Conservation (phyloP, 64 coral and sea anemone species). For the Platygyra sinensis region DNA sequence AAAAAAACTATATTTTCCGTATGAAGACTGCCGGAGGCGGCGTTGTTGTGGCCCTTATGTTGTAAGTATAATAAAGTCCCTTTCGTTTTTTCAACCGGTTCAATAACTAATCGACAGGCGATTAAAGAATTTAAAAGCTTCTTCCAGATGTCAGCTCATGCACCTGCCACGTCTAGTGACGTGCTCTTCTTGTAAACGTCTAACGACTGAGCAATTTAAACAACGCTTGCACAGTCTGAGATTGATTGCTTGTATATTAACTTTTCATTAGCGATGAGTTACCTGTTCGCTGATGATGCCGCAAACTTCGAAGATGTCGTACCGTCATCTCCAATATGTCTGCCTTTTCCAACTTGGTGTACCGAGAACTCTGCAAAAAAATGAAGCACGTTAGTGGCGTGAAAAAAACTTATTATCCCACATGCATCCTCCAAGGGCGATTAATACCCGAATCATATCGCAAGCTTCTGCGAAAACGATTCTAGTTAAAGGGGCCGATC, state of each 20-base stretch:
- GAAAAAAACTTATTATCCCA: too few relatives aligned
- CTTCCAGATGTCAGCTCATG: background rate
- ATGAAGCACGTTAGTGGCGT: background rate
- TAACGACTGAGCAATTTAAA: background rate
- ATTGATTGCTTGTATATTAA: slow-evolving; percentile 8
- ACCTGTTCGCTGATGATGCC: slow-evolving; percentile 47
- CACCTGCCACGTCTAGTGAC: slow-evolving; percentile 20
- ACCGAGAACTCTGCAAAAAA: slow-evolving; percentile 75
- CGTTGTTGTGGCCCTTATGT: background rate
- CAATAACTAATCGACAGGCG: background rate
- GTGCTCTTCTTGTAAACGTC: background rate
- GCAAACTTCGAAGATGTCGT: slow-evolving; percentile 60
- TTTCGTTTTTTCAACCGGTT: background rate
- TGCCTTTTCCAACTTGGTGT: slow-evolving; percentile 96
- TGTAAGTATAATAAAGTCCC: background rate
- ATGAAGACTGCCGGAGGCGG: background rate
- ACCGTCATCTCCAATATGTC: slow-evolving; percentile 98
- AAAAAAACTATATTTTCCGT: background rate
- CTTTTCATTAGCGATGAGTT: background rate
- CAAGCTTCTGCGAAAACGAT: background rate
- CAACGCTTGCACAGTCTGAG: background rate
- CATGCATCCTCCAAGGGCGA: too few relatives aligned
- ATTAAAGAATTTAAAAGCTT: slow-evolving; percentile 10
- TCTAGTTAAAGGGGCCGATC: background rate
- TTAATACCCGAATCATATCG: too few relatives aligned